phyloP scores from a whole-genome alignment of 37 sponge, comb jelly and placozoan genomes.

The Geodia barretti region DNA sequence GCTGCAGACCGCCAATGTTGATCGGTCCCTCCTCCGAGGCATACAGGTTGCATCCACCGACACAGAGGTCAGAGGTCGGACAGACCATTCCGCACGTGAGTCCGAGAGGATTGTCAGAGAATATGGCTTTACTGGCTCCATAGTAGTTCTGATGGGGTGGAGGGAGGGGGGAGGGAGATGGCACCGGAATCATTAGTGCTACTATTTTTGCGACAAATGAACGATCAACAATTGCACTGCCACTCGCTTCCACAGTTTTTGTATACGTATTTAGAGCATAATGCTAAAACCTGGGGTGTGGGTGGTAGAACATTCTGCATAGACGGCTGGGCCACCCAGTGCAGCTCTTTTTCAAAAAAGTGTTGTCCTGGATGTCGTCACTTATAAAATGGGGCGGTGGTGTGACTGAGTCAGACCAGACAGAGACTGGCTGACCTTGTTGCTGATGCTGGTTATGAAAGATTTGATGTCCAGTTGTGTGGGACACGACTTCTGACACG shows the following conservation, averaged over 20 bases:
- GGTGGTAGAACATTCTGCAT: background rate
- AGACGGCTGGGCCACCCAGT: no score
- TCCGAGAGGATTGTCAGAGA: constrained; percentile 97
- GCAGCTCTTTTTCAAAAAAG: no score
- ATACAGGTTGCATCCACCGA: constrained; percentile 95
- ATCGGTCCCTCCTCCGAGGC: constrained; percentile 96
- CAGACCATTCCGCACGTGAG: constrained; percentile 98
- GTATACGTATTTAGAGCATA: no score
- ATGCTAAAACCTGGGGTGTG: background rate
- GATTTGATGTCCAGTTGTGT: constrained; percentile 95
- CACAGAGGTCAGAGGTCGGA: constrained; percentile 96
- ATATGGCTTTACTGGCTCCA: constrained; percentile 91
- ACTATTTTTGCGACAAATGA: no score
- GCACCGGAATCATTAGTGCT: no score
- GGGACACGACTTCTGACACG: constrained; percentile 98
- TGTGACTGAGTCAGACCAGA: no score
- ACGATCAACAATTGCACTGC: no score
- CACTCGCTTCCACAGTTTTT: no score
- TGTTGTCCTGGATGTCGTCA: no score
- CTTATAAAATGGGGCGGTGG: background rate
- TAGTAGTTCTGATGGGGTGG: constrained; percentile 81
- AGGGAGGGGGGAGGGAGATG: background rate
- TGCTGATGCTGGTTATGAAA: constrained; percentile 88
- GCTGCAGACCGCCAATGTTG: constrained; percentile 97
- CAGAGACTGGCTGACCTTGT: constrained; percentile 81